These are phyloP conservation scores for Chlamydotis undulata DNA, from an alignment of 2,113 vertebrate genomes.

Conservation along the genomic window DNA sequence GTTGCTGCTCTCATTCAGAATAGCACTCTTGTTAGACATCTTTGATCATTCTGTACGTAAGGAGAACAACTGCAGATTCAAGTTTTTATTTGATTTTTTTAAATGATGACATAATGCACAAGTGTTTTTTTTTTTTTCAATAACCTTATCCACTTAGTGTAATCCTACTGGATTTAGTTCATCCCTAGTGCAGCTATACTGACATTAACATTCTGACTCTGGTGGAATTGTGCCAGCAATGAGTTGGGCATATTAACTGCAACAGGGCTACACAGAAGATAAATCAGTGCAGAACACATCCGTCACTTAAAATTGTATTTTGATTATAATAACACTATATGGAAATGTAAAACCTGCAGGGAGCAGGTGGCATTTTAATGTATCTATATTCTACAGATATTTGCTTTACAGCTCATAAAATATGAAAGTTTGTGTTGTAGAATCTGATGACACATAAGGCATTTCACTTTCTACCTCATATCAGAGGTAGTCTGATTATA, in stretches of 20 bases:
- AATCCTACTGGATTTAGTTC: conserved; percentile 2
- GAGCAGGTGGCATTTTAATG: neutral
- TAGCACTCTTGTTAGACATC: neutral
- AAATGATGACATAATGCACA: neutral
- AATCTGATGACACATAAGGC: neutral
- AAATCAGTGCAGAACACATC: neutral
- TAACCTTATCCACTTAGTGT: neutral
- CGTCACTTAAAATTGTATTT: neutral
- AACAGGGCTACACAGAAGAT: neutral
- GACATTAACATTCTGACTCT: neutral
- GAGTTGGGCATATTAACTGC: neutral
- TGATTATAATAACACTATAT: neutral
- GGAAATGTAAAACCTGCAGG: neutral
- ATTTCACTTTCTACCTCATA: neutral
- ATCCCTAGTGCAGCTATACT: neutral
- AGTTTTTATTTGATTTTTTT: neutral
- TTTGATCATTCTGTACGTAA: neutral
- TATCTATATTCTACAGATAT: neutral
- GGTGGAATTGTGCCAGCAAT: neutral
- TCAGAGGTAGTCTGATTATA: neutral
- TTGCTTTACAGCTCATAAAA: neutral
- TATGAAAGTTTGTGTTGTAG: neutral
- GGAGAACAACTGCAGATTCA: neutral
- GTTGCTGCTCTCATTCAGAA: neutral
- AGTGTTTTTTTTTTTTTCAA: neutral